These are phyloP conservation scores for Neotragus moschatus DNA, from an alignment of 2,113 vertebrate species.

Conservation along the genomic window DNA sequence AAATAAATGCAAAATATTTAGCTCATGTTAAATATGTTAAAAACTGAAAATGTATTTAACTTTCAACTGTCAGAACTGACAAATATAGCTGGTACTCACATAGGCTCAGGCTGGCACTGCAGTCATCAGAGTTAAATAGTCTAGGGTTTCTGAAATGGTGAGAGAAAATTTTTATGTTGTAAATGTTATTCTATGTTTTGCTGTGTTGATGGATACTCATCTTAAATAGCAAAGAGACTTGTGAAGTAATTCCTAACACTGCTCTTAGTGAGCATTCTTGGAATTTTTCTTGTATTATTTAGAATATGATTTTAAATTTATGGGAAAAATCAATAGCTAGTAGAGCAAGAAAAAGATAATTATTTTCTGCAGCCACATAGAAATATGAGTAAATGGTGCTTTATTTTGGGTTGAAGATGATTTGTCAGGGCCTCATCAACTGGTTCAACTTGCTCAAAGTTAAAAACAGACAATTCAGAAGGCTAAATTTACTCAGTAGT, in stretches of 20 bases:
- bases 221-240: neutral
- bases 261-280: neutral
- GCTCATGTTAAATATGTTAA: neutral
- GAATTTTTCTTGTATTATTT: neutral
- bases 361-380: neutral
- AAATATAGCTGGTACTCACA: neutral
- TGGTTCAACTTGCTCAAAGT: neutral
- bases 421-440: neutral
- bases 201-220: neutral
- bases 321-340: neutral
- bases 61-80: neutral
- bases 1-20: neutral
- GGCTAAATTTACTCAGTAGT: neutral
- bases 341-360: neutral
- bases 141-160: neutral
- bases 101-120: neutral
- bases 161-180: neutral
- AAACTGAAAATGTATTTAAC: neutral
- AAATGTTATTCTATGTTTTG: neutral
- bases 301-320: neutral
- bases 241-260: neutral
- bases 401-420: neutral
- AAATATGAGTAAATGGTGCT: neutral
- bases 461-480: neutral
- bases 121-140: neutral